A percentile compares a stretch with the other conserved stretches of the same genome.
These are phyloP conservation scores for Bugula neritina DNA, from an alignment of 2,888 invertebrate genomes.

Conservation along the genomic window DNA sequence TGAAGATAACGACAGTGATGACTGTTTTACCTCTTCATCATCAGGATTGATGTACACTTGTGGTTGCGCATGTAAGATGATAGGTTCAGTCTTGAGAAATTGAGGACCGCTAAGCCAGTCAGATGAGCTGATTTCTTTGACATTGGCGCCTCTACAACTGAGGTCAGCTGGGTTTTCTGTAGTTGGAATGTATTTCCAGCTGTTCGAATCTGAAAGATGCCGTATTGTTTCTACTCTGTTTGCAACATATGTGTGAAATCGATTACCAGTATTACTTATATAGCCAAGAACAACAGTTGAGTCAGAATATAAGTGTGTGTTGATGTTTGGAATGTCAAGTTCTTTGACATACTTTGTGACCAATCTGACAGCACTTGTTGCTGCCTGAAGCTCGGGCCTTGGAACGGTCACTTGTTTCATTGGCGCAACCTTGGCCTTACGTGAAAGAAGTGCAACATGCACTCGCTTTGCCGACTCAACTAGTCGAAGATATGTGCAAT, in stretches of 20 bases:
- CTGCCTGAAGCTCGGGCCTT: conserved; percentile 29
- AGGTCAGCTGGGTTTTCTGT: conserved; percentile 34
- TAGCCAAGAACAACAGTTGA: conserved; percentile 33
- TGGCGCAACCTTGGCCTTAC: conserved; percentile 31
- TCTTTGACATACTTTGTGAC: conserved; percentile 28
- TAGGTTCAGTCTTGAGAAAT: conserved; percentile 28
- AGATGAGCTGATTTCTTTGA: conserved; percentile 25
- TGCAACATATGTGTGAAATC: conserved; percentile 35
- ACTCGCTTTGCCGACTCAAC: conserved; percentile 4
- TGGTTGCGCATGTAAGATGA: not conserved
- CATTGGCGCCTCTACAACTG: conserved; percentile 32
- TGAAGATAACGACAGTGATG: not conserved
- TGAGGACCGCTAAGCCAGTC: conserved; percentile 31
- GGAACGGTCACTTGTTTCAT: conserved; percentile 30
- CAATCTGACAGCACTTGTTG: conserved; percentile 27
- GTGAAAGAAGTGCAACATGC: conserved; percentile 29
- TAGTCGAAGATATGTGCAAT: conserved; percentile 28
- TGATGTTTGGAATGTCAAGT: conserved; percentile 26
- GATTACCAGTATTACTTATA: conserved; percentile 32
- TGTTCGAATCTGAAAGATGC: conserved; percentile 30
- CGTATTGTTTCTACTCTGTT: conserved; percentile 35
- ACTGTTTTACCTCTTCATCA: conserved; percentile 30
- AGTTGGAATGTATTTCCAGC: conserved; percentile 33
- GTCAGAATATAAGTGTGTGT: conserved; percentile 29
- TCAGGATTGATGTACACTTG: conserved; percentile 3